Base-by-base conservation (phyloP, 2,888 invertebrate genomes). In the Muscina levida region DNA sequence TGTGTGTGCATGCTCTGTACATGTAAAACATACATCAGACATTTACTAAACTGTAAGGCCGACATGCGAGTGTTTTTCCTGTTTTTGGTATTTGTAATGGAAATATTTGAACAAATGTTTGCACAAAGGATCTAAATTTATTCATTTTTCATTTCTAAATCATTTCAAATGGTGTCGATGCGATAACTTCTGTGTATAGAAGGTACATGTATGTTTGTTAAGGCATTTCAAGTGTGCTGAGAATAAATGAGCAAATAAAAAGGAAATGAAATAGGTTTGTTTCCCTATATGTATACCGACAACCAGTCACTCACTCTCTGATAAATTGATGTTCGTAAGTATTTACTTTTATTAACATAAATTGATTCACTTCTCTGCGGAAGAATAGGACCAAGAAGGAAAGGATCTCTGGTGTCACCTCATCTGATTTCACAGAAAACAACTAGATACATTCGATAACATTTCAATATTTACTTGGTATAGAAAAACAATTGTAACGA, bases 221-320 rank as follows among this genome's bases (percentile, higher is more conserved):
- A 44, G 10, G 4, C n/a, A 22, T 24, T 53, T 24, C 22, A 11
- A 19, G 51, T 68, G 51, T 22, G 48, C 15, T 39, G 26, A 42
- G 24, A 75, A 68, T 48, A 62, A 68, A 75, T 75, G 48, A 68
- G 59, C 68, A 39, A 57, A 62, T 75, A 59, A 62, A 73, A 68
- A 51, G 15, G 17, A 19, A 39, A 37, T 37, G 42, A 42, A 37
- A 26, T 4, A 11, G 22, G 22, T 67, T 22, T 62, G 24, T 26
- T 65, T 42, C 31, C 56, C 22, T 59, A 39, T 46, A 42, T 53
- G 22, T 44, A 67, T 56, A 70, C 48, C 31, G 31, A 57, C 31
- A 46, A 13, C 26, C 11, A 37, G 39, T 37, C 15, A 44, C 56
- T 56, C 15, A 15, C n/a, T 26, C 42, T 53, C 53, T 65, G 65